Evolutionary conservation across 2,888 invertebrate genomes (phyloP).

Genomic region (Luperina nickerlii): DNA sequence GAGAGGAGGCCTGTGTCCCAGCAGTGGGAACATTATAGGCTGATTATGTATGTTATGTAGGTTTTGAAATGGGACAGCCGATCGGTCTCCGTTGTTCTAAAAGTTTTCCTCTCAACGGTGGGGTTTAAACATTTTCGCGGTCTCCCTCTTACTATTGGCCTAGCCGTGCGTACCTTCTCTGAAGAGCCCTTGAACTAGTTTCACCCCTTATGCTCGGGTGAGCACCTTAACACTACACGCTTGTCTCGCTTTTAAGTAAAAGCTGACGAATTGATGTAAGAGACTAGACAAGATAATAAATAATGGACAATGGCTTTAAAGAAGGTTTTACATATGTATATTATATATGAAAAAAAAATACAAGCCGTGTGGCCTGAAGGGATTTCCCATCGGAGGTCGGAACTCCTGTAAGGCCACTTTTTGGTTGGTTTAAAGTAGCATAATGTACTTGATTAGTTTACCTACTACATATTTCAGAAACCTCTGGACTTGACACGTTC

Average conservation of each 20-base stretch:
- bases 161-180: slow-evolving; percentile 21
- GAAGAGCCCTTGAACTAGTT: slow-evolving; percentile 64
- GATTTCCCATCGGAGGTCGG: background rate
- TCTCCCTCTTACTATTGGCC: slow-evolving; percentile 3
- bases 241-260: slow-evolving; percentile 19
- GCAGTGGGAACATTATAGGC: too few relatives aligned
- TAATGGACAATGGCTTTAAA: background rate
- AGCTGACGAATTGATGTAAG: slow-evolving; percentile 24
- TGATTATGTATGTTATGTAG: too few relatives aligned
- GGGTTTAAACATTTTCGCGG: slow-evolving; percentile 24
- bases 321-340: background rate
- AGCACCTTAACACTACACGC: slow-evolving; percentile 46
- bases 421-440: background rate
- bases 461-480: background rate
- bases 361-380: too few relatives aligned
- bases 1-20: too few relatives aligned
- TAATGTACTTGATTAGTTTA: background rate
- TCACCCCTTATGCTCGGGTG: slow-evolving; percentile 34
- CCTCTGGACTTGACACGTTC: background rate
- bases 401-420: background rate
- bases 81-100: background rate
- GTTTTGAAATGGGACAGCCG: too few relatives aligned
- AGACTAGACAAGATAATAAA: background rate
- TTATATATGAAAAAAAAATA: too few relatives aligned
- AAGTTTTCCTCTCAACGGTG: slow-evolving; percentile 26